These are phyloP conservation scores for Gavialis gangeticus DNA, from an alignment of 2,113 vertebrate genomes.

Conservation along the genomic window DNA sequence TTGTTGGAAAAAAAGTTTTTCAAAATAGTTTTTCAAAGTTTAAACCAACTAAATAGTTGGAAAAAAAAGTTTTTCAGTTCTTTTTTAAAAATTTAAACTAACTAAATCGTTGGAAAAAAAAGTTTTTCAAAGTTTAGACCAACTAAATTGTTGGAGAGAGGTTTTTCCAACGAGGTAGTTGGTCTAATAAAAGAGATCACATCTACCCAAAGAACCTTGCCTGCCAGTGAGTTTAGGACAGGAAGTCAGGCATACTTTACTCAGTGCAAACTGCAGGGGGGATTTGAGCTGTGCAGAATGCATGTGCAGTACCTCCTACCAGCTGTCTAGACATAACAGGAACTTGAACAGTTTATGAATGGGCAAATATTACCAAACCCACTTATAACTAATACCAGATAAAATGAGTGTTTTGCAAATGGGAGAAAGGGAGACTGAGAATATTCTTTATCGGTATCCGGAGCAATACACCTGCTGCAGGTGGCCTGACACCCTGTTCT, in stretches of 20 bases:
- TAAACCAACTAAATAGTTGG: no score
- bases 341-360: conserved; percentile 49
- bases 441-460: conserved; percentile 15
- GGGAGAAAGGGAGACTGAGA: conserved; percentile 33
- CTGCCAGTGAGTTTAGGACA: not conserved
- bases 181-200: no score
- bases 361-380: conserved; percentile 41
- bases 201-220: no score
- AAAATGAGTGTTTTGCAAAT: conserved; percentile 3
- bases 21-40: no score
- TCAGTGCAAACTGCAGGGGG: conserved; percentile 47
- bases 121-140: no score
- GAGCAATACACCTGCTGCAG: conserved; percentile 3
- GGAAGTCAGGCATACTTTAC: conserved; percentile 60
- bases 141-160: no score
- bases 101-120: no score
- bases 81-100: no score
- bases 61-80: no score
- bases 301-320: conserved; percentile 59
- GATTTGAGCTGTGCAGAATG: conserved; percentile 35
- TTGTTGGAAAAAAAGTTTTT: no score
- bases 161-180: no score
- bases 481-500: not conserved
- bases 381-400: conserved; percentile 49
- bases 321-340: conserved; percentile 55